Evolutionary conservation across 2,113 vertebrate genomes (phyloP), one percentile per base, ranked within the genome.

Genomic region (Apodemus speciosus): DNA sequence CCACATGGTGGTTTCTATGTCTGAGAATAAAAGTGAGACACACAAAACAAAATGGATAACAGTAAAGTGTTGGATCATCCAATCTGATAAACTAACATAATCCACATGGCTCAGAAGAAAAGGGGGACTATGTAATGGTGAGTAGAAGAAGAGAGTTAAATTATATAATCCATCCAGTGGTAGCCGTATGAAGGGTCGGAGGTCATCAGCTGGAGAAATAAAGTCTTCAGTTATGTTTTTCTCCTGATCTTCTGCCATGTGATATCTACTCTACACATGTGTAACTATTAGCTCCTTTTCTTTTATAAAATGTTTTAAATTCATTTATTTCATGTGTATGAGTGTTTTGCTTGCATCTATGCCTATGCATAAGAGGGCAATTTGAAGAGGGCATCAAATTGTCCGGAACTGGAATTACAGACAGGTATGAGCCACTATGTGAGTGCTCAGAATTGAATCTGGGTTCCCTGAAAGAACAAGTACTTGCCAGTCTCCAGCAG

Each of bases 161-260:
- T 80, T 64, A 62, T 27, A 38, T 71, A 62, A 56, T 68, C 80
- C 14, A 32, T 32, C 43, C 53, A 46, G 7, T 46, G 35, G 62
- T 35, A 15, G 2, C 9, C 23, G 21, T 81, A 6, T 23, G 2
- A 90, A 40, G 4, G 66, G 8, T n/a, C 85, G n/a, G 5, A 60
- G 20, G 11, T 62, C 43, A 86, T 83, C 43, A 62, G 20, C 60
- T 62, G 25, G 21, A 84, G 21, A 95, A 94, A 94, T 27, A 6
- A 94, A 56, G 15, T 64, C 43, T 92, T 95, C 25, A 46, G 2
- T 72, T 77, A 86, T 16, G 38, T 72, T 84, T 89, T 80, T 56
- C 13, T 72, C 35, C 40, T 81, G 51, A 20, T 13, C 9, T 76
- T 62, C 32, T 87, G 35, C 18, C 38, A 5, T 75, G 62, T 77